These are phyloP conservation scores for Rhea americana DNA, from an alignment of 2,113 vertebrate genomes.

Conservation along the genomic window DNA sequence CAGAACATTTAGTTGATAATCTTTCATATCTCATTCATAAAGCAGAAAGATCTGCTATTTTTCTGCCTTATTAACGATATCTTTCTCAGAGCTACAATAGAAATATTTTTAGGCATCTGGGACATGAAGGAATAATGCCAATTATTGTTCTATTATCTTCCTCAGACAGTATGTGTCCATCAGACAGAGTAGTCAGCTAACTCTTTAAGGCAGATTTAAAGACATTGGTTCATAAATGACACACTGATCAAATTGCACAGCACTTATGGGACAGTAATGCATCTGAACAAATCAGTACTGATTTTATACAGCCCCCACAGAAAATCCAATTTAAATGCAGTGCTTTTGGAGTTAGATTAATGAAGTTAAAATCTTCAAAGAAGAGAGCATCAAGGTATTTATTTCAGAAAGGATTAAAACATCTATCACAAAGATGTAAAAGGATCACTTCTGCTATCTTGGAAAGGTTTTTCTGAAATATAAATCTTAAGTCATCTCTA, in stretches of 20 bases:
- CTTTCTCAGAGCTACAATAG: background rate
- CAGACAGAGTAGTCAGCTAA: background rate
- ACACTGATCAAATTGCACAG: background rate
- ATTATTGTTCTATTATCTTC: background rate
- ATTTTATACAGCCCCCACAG: background rate
- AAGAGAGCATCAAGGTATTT: background rate
- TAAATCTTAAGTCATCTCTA: background rate
- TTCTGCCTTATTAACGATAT: background rate
- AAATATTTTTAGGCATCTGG: background rate
- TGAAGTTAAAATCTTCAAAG: background rate
- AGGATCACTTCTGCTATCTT: background rate
- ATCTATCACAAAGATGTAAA: background rate
- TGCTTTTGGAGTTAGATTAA: background rate
- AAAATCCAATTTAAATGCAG: background rate
- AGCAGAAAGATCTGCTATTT: background rate
- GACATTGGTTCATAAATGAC: background rate
- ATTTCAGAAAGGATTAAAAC: slow-evolving; percentile 1
- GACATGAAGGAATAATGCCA: background rate
- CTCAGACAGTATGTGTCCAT: background rate
- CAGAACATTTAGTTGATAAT: background rate
- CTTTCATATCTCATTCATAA: background rate
- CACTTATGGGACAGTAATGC: background rate
- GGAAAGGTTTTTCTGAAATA: background rate
- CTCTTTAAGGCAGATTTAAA: background rate
- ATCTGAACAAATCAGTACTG: background rate